These are phyloP conservation scores for Silvanus unidentatus DNA, from an alignment of 2,888 invertebrate genomes.

Conservation along the genomic window DNA sequence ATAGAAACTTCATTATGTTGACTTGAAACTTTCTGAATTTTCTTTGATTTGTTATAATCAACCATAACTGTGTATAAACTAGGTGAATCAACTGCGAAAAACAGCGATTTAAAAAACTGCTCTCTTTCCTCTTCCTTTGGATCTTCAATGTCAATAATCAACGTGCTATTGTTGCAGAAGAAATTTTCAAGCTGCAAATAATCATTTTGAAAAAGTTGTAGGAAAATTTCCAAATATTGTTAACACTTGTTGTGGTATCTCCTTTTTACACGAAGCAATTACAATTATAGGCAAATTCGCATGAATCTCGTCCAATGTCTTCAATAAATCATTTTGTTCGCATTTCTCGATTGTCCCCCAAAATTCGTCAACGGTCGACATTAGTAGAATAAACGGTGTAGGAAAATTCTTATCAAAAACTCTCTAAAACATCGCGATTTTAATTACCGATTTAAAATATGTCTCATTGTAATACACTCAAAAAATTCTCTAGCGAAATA, in stretches of 20 bases:
- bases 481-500: too few relatives aligned
- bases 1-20: too few relatives aligned
- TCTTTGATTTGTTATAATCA: too few relatives aligned
- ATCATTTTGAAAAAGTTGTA: not conserved
- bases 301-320: constrained; percentile 40
- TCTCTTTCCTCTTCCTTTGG: constrained; percentile 37
- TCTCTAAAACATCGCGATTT: too few relatives aligned
- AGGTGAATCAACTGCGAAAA: constrained; percentile 30
- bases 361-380: constrained; percentile 40
- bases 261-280: constrained; percentile 38
- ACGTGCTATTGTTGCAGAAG: constrained; percentile 37
- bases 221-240: not conserved
- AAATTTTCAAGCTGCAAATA: constrained; percentile 35
- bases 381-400: constrained; percentile 37
- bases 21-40: too few relatives aligned
- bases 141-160: constrained; percentile 36
- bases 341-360: constrained; percentile 39
- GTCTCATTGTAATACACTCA: too few relatives aligned
- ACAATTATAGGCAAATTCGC: constrained; percentile 39
- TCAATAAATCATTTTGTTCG: constrained; percentile 33
- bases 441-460: too few relatives aligned
- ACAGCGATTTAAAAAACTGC: constrained; percentile 38
- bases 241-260: constrained; percentile 35
- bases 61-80: constrained; percentile 22
- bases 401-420: too few relatives aligned